Percentiles rank a stretch among this genome's conserved stretches.
These are phyloP conservation scores for Mantis religiosa DNA, from an alignment of 2,888 invertebrate genomes.

Conservation along the genomic window DNA sequence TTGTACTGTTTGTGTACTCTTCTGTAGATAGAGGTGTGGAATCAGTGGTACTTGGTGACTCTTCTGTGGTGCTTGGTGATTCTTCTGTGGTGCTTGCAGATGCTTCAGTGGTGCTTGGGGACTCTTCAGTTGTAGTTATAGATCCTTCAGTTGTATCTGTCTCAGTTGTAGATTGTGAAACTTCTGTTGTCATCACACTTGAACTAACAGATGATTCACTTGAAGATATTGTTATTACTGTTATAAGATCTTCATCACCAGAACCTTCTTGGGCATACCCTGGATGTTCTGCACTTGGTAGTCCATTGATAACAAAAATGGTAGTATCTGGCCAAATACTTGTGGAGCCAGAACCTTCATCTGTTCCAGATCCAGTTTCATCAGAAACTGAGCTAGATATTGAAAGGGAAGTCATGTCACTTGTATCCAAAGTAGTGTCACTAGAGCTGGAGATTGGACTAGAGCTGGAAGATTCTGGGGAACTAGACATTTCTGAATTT, in stretches of 20 bases:
- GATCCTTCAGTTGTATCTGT: neutral
- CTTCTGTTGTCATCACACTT: neutral
- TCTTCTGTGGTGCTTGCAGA: neutral
- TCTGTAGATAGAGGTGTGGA: constrained; percentile 32
- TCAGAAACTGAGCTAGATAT: neutral
- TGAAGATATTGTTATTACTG: neutral
- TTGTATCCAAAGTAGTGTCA: constrained; percentile 33
- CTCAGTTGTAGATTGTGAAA: neutral
- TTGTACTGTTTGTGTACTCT: constrained; percentile 36
- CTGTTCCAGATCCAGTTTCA: neutral
- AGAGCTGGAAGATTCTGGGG: neutral
- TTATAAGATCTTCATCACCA: neutral
- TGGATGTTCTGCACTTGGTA: neutral
- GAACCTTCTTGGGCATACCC: neutral
- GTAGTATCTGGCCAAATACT: neutral
- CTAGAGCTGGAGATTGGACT: neutral
- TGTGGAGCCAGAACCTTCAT: constrained; percentile 12
- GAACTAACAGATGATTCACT: neutral
- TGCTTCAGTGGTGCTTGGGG: neutral
- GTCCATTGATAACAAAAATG: neutral
- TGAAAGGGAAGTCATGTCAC: neutral
- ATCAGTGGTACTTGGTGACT: constrained; percentile 16
- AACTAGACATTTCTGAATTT: neutral
- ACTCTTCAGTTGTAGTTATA: neutral
- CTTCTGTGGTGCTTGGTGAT: neutral